These are phyloP conservation scores for Tipula vernalis DNA, from an alignment of 2,888 invertebrate species.

Conservation along the genomic window DNA sequence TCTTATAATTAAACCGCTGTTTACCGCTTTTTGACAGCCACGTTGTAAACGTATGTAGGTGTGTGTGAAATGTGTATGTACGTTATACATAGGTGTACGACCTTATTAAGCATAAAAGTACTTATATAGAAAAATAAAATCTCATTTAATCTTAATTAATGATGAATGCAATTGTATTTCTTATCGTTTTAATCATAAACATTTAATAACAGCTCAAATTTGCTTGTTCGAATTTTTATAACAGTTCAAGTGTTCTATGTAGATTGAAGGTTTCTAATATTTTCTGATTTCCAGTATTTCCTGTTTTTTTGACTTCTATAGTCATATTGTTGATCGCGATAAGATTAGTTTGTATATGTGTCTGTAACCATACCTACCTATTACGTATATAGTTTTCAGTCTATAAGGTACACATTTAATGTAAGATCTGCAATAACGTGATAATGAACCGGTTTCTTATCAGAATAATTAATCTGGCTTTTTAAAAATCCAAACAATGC, in stretches of 20 bases:
- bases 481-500: neutral
- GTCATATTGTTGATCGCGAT: neutral
- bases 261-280: neutral
- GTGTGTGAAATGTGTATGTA: too few relatives aligned
- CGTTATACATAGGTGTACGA: too few relatives aligned
- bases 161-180: neutral
- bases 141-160: neutral
- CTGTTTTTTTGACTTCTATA: neutral
- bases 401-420: neutral
- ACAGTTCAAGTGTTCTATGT: neutral
- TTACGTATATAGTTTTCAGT: neutral
- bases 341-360: neutral
- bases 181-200: neutral
- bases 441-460: neutral
- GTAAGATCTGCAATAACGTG: neutral
- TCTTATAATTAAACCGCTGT: too few relatives aligned
- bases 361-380: neutral
- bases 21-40: too few relatives aligned
- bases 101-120: too few relatives aligned
- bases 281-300: neutral
- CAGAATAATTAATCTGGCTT: neutral
- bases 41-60: too few relatives aligned
- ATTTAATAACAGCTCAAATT: too few relatives aligned
- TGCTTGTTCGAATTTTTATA: too few relatives aligned
- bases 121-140: too few relatives aligned